Evolutionary conservation across 2,888 invertebrate species (phyloP).

Genomic region (Dryocosmus kuriphilus): DNA sequence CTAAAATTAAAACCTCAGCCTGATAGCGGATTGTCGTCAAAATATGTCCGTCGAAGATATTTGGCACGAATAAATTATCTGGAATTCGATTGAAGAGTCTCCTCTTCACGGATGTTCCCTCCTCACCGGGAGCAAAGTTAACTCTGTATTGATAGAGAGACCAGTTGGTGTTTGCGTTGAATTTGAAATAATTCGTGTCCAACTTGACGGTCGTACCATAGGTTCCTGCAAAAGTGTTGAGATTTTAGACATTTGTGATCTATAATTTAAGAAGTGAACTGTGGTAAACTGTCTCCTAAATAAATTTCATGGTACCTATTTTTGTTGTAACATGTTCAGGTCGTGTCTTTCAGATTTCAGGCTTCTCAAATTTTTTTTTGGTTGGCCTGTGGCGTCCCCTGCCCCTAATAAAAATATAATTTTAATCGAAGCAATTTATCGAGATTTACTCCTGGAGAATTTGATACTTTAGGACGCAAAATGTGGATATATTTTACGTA

Average conservation of each 20-base stretch:
- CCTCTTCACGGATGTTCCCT: constrained; percentile 82
- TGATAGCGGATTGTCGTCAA: constrained; percentile 79
- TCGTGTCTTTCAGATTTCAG: constrained; percentile 11
- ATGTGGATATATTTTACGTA: background rate
- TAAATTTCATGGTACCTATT: background rate
- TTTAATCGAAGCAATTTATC: background rate
- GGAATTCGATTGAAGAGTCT: constrained; percentile 81
- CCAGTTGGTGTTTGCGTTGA: constrained; percentile 84
- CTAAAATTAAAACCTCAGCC: background rate
- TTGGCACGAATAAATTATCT: constrained; percentile 79
- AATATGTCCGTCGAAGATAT: constrained; percentile 87
- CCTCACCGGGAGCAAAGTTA: constrained; percentile 85
- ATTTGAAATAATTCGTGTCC: constrained; percentile 83
- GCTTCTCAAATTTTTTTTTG: background rate
- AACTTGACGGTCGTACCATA: background rate
- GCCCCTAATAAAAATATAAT: background rate
- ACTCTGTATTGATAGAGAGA: constrained; percentile 87
- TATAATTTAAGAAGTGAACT: background rate
- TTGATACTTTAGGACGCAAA: background rate
- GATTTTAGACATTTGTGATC: too few species aligned
- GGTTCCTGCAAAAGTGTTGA: background rate
- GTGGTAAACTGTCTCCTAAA: background rate
- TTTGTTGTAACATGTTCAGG: background rate
- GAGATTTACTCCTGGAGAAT: background rate
- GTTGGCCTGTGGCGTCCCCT: background rate